These are phyloP conservation scores for Anolis carolinensis DNA, from an alignment of 2,113 vertebrate species.

Conservation along the genomic window DNA sequence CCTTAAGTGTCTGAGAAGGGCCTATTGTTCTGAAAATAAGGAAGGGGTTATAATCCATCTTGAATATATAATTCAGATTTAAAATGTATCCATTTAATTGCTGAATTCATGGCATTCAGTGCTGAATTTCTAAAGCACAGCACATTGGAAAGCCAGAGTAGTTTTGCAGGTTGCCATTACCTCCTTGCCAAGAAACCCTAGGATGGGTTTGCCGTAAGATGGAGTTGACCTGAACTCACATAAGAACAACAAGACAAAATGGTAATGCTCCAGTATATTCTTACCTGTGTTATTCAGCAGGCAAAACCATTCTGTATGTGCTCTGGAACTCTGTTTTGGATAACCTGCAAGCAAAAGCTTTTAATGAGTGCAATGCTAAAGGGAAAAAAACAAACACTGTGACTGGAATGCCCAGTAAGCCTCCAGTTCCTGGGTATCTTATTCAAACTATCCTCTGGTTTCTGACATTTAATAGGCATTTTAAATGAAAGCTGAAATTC, in stretches of 20 bases:
- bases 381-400: no score
- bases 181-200: no score
- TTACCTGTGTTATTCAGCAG: not conserved
- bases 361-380: no score
- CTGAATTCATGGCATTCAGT: not conserved
- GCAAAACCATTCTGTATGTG: not conserved
- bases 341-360: no score
- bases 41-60: not conserved
- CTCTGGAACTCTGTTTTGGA: not conserved
- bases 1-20: accelerated
- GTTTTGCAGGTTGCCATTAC: no score
- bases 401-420: no score
- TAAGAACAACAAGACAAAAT: no score
- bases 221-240: no score
- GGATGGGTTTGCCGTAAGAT: no score
- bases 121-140: not conserved
- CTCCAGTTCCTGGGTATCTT: not conserved
- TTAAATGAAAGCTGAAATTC: not conserved
- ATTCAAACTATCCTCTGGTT: not conserved
- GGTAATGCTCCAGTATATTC: not conserved
- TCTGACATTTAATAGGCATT: not conserved
- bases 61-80: not conserved
- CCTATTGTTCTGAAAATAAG: not conserved
- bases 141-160: no score
- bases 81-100: no score